phyloP scores from a whole-genome alignment of 1,140 invertebrate genomes.

The Linepithema humile region DNA sequence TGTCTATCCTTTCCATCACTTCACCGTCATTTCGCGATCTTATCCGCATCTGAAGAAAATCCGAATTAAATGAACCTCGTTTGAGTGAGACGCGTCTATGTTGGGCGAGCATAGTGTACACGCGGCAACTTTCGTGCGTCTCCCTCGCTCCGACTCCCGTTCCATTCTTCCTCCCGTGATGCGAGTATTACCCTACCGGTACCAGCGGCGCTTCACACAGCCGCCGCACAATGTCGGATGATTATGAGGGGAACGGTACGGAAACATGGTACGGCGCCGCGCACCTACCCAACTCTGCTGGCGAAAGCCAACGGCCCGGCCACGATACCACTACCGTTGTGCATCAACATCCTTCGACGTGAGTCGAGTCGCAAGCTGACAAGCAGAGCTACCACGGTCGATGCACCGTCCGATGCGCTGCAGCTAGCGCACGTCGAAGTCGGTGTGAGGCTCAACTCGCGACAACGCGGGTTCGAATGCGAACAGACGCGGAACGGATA shows the following conservation, averaged over 20 bases:
- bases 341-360: conserved; percentile 67
- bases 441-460: not conserved
- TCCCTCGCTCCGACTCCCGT: not conserved
- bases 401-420: not conserved
- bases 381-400: not conserved
- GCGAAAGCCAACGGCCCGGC: conserved; percentile 79
- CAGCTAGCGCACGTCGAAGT: not conserved
- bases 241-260: conserved; percentile 77
- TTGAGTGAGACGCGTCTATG: conserved; percentile 10
- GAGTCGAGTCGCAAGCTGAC: conserved; percentile 7
- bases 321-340: conserved; percentile 75
- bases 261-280: not conserved
- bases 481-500: not conserved
- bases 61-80: no score
- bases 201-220: conserved; percentile 6
- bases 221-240: conserved; percentile 71
- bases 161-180: not conserved
- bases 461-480: not conserved
- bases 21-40: conserved; percentile 2
- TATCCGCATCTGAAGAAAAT: conserved; percentile 10
- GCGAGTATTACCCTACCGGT: not conserved
- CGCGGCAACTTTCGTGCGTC: not conserved
- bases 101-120: not conserved
- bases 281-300: conserved; percentile 68
- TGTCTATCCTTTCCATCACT: not conserved